A percentile compares a stretch with the other conserved stretches of the same genome.
phyloP scores from a whole-genome alignment of 2,888 invertebrate genomes.

The Steromphala cineraria region DNA sequence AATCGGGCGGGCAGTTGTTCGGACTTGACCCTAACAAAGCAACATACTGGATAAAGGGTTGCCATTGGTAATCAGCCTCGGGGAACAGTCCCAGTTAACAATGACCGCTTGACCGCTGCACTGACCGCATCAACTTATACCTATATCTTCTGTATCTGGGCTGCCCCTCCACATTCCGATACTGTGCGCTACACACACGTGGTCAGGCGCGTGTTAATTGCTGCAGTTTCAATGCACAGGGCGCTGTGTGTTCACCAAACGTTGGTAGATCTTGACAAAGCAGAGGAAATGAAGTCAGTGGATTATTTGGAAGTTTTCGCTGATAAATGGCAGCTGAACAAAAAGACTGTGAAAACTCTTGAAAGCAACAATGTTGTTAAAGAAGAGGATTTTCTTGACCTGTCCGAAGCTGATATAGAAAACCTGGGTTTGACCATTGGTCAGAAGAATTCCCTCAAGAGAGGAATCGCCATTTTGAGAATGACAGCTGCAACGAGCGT shows the following conservation, averaged over 20 bases:
- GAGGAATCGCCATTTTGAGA: background rate
- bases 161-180: too few relatives aligned
- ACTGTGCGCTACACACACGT: background rate
- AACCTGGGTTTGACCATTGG: conserved; percentile 14
- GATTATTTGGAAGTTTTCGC: background rate
- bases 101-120: too few relatives aligned
- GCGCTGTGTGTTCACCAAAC: too few relatives aligned
- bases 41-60: conserved; percentile 70
- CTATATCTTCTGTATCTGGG: too few relatives aligned
- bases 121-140: too few relatives aligned
- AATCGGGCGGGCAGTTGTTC: conserved; percentile 53
- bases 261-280: too few relatives aligned
- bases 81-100: conserved; percentile 38
- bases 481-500: background rate
- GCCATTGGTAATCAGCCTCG: conserved; percentile 44
- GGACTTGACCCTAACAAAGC: conserved; percentile 72
- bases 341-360: background rate
- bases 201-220: too few relatives aligned
- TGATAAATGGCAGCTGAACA: conserved; percentile 3
- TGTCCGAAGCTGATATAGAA: background rate
- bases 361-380: background rate
- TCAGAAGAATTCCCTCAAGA: conserved; percentile 7
- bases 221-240: too few relatives aligned
- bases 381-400: conserved; percentile 2
- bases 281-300: background rate